Evolutionary conservation across 2,888 invertebrate species (phyloP).

Genomic region (Ormyrus thymus): DNA sequence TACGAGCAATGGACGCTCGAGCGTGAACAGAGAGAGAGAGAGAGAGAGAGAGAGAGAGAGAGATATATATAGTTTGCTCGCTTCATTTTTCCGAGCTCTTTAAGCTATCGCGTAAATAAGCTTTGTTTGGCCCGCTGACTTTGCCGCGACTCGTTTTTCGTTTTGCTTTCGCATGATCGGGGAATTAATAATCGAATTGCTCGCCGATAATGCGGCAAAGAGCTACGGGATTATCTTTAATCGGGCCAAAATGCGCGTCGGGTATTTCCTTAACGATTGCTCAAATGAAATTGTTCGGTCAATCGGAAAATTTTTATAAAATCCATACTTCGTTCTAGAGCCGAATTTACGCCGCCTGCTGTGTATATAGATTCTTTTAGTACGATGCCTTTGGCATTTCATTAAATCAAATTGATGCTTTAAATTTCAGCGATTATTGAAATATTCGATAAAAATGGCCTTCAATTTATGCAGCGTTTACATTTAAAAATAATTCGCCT

Average conservation of each 20-base stretch:
- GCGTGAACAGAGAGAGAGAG: background rate
- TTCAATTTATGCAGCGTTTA: no score
- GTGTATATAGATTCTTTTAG: no score
- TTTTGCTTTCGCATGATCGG: background rate
- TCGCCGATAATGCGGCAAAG: background rate
- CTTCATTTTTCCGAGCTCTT: slow-evolving; percentile 2
- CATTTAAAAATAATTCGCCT: no score
- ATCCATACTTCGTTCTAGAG: slow-evolving; percentile 6
- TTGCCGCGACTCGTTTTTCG: no score
- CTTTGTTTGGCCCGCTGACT: slow-evolving; percentile 9
- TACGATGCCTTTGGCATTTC: no score
- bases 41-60: background rate
- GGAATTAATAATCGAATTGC: slow-evolving; percentile 33
- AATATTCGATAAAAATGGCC: no score
- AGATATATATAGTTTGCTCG: background rate
- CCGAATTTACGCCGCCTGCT: background rate
- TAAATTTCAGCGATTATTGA: no score
- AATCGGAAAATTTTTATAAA: slow-evolving; percentile 39
- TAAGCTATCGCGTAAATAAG: slow-evolving; percentile 11
- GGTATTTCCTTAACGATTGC: background rate
- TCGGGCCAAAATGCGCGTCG: slow-evolving; percentile 22
- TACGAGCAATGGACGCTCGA: slow-evolving; percentile 30
- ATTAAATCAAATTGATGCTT: no score
- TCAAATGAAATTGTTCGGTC: slow-evolving; percentile 20
- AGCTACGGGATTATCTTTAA: slow-evolving; percentile 20